These are phyloP conservation scores for Ophiodon elongatus DNA, from an alignment of 2,113 vertebrate species.

Conservation along the genomic window DNA sequence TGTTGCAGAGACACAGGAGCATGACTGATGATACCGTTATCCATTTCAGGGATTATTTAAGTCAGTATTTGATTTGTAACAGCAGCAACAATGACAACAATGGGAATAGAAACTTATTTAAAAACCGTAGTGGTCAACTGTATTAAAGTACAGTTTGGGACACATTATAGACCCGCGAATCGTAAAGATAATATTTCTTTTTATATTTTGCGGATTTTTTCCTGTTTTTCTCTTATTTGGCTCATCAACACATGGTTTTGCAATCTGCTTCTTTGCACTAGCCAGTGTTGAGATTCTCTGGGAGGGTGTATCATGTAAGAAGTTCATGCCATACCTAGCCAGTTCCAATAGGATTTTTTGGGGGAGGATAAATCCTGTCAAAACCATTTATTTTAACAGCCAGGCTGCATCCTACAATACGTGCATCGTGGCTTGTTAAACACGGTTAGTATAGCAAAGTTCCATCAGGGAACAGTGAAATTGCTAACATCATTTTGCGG, in stretches of 20 bases:
- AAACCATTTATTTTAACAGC: slow-evolving; percentile 4
- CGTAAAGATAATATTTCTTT: neutral
- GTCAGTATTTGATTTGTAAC: neutral
- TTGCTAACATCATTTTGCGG: neutral
- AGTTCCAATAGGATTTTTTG: neutral
- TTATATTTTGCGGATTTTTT: too few relatives aligned
- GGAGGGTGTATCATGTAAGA: neutral
- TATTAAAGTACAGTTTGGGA: neutral
- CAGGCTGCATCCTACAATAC: neutral
- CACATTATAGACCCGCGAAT: neutral
- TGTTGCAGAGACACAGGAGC: slow-evolving; percentile 13
- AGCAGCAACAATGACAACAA: slow-evolving; percentile 1
- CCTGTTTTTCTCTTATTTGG: neutral
- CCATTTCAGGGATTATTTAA: slow-evolving; percentile 23
- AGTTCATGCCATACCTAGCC: neutral
- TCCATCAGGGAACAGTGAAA: neutral
- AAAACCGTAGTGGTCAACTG: neutral
- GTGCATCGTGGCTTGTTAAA: neutral
- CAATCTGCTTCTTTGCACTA: neutral
- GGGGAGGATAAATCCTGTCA: neutral
- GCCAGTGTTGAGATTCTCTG: neutral
- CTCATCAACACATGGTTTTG: neutral
- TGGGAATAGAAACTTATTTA: neutral
- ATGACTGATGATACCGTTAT: slow-evolving; percentile 46
- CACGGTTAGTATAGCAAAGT: neutral